Conservation (phyloP, 2,113 vertebrate species). For the Actenoides hombroni region DNA sequence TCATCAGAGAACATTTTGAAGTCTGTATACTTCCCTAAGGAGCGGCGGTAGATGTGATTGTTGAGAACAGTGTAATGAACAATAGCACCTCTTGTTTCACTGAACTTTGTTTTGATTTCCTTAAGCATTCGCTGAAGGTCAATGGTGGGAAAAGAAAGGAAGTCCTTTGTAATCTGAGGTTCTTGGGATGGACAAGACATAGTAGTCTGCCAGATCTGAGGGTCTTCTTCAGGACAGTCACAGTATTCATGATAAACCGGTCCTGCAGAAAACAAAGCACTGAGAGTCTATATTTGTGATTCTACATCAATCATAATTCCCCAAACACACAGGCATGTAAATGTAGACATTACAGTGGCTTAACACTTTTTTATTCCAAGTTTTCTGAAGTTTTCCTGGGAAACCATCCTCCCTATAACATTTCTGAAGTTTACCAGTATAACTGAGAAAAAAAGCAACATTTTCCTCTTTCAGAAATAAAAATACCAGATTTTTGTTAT, state of each 20-base stretch:
- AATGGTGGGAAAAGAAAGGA: constrained; percentile 82
- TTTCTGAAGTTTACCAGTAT: background rate
- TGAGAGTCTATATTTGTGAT: background rate
- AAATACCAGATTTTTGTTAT: background rate
- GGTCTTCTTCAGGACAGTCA: constrained; percentile 82
- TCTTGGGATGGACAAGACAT: constrained; percentile 83
- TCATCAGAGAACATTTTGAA: constrained; percentile 98
- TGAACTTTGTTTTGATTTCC: constrained; percentile 85
- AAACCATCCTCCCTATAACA: background rate
- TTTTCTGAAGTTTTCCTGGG: background rate
- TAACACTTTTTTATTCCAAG: background rate
- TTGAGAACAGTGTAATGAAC: constrained; percentile 87
- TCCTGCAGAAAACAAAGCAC: constrained; percentile 67
- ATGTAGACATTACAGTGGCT: background rate
- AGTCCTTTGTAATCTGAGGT: constrained; percentile 83
- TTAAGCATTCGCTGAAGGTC: constrained; percentile 81
- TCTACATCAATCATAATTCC: background rate
- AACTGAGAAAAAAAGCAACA: background rate
- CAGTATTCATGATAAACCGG: constrained; percentile 92
- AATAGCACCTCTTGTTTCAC: constrained; percentile 81
- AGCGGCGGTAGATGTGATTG: constrained; percentile 84
- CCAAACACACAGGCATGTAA: background rate
- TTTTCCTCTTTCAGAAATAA: background rate
- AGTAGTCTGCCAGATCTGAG: constrained; percentile 74
- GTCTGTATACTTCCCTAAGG: constrained; percentile 92